Evolutionary conservation across 1,140 invertebrate genomes (phyloP).

Genomic region (Drosophila triauraria): DNA sequence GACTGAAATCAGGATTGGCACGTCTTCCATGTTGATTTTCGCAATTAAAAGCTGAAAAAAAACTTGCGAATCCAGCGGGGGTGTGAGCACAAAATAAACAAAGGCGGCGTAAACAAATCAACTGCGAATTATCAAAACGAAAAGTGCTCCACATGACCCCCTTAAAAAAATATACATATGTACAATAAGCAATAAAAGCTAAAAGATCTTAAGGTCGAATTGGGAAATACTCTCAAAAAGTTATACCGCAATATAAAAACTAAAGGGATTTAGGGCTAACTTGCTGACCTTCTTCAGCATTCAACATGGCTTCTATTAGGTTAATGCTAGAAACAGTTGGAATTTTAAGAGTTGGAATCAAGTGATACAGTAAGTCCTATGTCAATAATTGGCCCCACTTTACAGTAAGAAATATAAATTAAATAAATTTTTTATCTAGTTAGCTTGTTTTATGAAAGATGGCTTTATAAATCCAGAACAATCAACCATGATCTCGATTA

Average conservation of each 20-base stretch:
- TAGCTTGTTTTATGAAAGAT: no score
- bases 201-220: no score
- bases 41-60: slow-evolving; percentile 63
- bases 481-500: no score
- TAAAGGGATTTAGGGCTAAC: background rate
- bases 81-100: slow-evolving; percentile 55
- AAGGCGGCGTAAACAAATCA: slow-evolving; percentile 72
- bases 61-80: slow-evolving; percentile 11
- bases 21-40: slow-evolving; percentile 53
- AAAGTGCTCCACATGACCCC: slow-evolving; percentile 44
- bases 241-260: background rate
- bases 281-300: background rate
- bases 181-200: background rate
- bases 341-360: no score
- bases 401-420: no score
- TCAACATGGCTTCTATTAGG: no score
- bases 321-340: no score
- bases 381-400: no score
- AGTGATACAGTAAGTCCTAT: no score
- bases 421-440: no score
- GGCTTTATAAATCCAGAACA: no score
- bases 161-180: slow-evolving; percentile 13
- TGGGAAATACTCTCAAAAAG: slow-evolving; percentile 2
- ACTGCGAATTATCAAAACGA: slow-evolving; percentile 73
- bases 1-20: slow-evolving; percentile 44